Evolutionary conservation across 2,888 invertebrate genomes (phyloP).

Genomic region (Euzophera pinguis): DNA sequence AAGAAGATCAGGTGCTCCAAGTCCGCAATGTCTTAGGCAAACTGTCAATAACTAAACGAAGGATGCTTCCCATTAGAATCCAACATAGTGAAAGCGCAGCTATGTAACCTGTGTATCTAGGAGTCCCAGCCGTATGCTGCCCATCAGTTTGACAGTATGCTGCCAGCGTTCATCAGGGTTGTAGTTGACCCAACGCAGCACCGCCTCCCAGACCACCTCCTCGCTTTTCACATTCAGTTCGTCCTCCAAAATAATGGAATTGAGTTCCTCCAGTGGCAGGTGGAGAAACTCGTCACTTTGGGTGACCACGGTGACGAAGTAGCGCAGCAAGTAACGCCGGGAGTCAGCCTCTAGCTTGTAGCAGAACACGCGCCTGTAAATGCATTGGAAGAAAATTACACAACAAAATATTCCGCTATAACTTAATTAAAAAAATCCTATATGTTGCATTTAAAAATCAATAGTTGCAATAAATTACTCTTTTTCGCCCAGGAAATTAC

Average conservation of each 20-base stretch:
- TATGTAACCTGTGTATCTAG: constrained; percentile 85
- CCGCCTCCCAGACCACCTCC: constrained; percentile 92
- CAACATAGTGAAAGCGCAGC: too few relatives aligned
- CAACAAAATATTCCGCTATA: background rate
- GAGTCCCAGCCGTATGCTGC: constrained; percentile 88
- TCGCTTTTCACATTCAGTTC: constrained; percentile 93
- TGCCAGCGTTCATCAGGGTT: constrained; percentile 85
- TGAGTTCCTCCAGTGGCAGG: constrained; percentile 85
- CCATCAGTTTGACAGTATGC: constrained; percentile 88
- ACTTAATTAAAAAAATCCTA: too few relatives aligned
- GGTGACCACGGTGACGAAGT: constrained; percentile 86
- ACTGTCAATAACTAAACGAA: too few relatives aligned
- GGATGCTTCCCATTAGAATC: too few relatives aligned
- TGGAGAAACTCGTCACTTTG: constrained; percentile 87
- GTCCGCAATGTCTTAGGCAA: too few relatives aligned
- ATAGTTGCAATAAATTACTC: too few relatives aligned
- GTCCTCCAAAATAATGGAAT: constrained; percentile 88
- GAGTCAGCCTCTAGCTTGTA: constrained; percentile 84
- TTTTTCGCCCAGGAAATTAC: too few relatives aligned
- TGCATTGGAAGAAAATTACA: constrained; percentile 2
- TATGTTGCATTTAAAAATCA: too few relatives aligned
- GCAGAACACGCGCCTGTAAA: constrained; percentile 83
- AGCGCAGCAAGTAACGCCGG: constrained; percentile 85
- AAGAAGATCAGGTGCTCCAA: too few relatives aligned
- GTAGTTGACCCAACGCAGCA: constrained; percentile 92